Base-by-base conservation (phyloP, 2,113 vertebrate genomes). In the Semicossyphus pulcher region DNA sequence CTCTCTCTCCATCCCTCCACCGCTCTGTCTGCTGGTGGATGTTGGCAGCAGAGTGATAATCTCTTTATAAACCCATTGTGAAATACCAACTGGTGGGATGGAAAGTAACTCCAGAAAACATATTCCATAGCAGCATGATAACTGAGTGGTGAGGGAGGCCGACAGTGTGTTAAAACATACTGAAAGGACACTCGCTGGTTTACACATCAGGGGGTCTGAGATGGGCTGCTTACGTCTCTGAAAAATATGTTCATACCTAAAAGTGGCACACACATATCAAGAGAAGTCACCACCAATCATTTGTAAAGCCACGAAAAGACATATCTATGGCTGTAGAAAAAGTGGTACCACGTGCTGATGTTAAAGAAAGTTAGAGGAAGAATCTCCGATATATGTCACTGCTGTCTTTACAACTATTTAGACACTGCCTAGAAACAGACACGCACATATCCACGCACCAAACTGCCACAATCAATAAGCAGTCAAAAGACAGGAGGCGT, bases 21-120 rank as follows among this genome's bases (percentile, higher is more conserved):
- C 31, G 39, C 15, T 61, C 21, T 11, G 15, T 72, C 54, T 66
- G 42, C 59, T 65, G 42, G 63, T 72, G 56, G 31, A 39, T 70
- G 61, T 66, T 72, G 56, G 45, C 67, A 70, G 67, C 74, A 51
- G 53, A 42, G 29, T 21, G 37, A 4, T 76, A 83, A 79, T 82
- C 76, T 72, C 42, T 76, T 64, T 62, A 49, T 74, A 75, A 88
- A 78, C n/a, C 52, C 60, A 56, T 68, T n/a, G 26, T 72, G 21
- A 75, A 76, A 85, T 57, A 44, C 31, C 56, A 70, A 53, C 58
- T 16, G 49, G 53, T 53, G 64, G 26, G 25, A 82, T 37, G 32
- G 62, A 70, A 57, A 80, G 32, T 6, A 71, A 60, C 58, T 66
- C 39, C 14, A 15, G 14, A 45, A 67, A 77, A 69, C 45, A 65